phyloP scores from a whole-genome alignment of 2,113 vertebrate genomes.

The Cariama cristata region DNA sequence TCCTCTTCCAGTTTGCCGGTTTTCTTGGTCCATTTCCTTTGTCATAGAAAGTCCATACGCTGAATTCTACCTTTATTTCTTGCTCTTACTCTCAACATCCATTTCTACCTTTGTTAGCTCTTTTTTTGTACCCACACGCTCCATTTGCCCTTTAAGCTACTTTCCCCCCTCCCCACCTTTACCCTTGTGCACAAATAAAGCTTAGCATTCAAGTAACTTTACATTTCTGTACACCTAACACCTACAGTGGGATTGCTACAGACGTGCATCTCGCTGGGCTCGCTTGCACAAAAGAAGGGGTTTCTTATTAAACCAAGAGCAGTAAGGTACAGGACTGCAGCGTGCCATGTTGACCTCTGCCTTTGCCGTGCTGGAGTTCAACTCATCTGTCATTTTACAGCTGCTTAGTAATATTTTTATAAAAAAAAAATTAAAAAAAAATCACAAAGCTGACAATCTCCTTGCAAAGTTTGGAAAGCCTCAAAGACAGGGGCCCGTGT shows the following conservation, averaged over 20 bases:
- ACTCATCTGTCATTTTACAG: background rate
- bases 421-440: background rate
- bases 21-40: background rate
- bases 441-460: background rate
- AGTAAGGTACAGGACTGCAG: background rate
- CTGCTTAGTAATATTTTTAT: background rate
- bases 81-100: background rate
- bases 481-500: background rate
- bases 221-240: background rate
- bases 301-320: background rate
- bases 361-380: background rate
- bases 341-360: rapidly evolving
- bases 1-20: background rate
- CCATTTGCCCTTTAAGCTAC: background rate
- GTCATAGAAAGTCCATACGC: background rate
- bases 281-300: rapidly evolving
- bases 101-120: background rate
- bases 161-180: background rate
- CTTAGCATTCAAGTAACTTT: background rate
- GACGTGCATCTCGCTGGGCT: background rate
- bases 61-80: background rate
- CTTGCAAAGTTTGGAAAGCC: background rate
- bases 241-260: background rate
- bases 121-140: background rate
- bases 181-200: background rate